Conservation (phyloP, 2,888 invertebrate genomes). For the Leucoma salicis region DNA sequence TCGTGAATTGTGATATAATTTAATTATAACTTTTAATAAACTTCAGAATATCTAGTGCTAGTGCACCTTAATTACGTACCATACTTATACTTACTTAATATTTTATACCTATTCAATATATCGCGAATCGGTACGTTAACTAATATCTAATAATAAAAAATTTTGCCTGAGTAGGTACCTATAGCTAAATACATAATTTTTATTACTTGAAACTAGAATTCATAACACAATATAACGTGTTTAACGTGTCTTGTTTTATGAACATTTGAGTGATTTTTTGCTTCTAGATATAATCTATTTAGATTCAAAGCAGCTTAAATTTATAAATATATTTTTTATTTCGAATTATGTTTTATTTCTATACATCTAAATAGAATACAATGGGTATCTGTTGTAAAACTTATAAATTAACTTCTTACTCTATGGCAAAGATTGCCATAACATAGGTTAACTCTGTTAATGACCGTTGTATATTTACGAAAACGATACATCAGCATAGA, state of each 20-base stretch:
- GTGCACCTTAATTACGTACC: slow-evolving; percentile 2
- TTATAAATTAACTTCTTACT: no score
- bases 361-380: no score
- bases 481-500: no score
- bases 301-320: slow-evolving; percentile 1
- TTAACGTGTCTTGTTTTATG: slow-evolving; percentile 2
- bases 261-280: not conserved
- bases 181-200: not conserved
- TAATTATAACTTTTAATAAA: slow-evolving; percentile 31
- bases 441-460: no score
- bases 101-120: not conserved
- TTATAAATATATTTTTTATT: not conserved
- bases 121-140: no score
- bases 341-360: no score
- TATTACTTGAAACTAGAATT: not conserved
- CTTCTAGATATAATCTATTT: not conserved
- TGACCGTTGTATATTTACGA: no score
- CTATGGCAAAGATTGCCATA: no score
- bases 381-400: no score
- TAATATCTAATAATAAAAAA: no score
- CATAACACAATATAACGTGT: slow-evolving; percentile 6
- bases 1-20: no score
- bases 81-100: not conserved
- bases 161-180: not conserved
- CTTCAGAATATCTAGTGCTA: slow-evolving; percentile 23